Evolutionary conservation across 2,797 vertebrate species (phyloP).

Genomic region (Salmo trutta): DNA sequence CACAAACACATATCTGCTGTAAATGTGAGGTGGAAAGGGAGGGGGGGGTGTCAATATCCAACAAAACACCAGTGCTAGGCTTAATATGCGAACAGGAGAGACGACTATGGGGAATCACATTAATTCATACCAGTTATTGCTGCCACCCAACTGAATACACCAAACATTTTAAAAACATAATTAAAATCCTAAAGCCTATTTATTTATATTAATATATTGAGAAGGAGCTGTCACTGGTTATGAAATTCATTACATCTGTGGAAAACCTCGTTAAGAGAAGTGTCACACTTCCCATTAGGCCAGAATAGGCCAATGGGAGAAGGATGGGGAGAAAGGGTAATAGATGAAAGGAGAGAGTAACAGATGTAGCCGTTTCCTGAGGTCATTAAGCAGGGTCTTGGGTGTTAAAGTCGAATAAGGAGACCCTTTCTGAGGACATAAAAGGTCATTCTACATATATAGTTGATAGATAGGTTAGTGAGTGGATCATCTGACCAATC

Average conservation of each 20-base stretch:
- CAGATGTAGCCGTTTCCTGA: neutral
- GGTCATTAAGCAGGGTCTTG: neutral
- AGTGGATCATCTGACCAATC: neutral
- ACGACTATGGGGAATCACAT: neutral
- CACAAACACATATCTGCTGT: neutral
- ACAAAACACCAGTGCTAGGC: neutral
- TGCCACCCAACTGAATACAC: neutral
- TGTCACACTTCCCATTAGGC: conserved; percentile 26
- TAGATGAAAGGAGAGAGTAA: neutral
- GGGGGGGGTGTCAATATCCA: neutral
- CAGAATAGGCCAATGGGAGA: neutral
- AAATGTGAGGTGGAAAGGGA: neutral
- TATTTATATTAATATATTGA: conserved; percentile 9
- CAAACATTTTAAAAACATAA: conserved; percentile 1
- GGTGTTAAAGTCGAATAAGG: neutral
- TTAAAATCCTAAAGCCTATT: neutral
- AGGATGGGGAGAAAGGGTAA: neutral
- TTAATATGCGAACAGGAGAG: no score
- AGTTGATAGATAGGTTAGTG: neutral
- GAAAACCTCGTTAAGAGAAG: conserved; percentile 20
- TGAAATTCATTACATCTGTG: conserved; percentile 23
- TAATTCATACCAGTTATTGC: neutral
- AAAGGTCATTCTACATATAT: neutral
- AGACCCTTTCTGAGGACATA: neutral
- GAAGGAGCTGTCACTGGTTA: conserved; percentile 14